Percentiles rank a stretch among this genome's conserved stretches.
phyloP scores from a whole-genome alignment of 2,888 invertebrate species.

The Xiphydria camelus region DNA sequence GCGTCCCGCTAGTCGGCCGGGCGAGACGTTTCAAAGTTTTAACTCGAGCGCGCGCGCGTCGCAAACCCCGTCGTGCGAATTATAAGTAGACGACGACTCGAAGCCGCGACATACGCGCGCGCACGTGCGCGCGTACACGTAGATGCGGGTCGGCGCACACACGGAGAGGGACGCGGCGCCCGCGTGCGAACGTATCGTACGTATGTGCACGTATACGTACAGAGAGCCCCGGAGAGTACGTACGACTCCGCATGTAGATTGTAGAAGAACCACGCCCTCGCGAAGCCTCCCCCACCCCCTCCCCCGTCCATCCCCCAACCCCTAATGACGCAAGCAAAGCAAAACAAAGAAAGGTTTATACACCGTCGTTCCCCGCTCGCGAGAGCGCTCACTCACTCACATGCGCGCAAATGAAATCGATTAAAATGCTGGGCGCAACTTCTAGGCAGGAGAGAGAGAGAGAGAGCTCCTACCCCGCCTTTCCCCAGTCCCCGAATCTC shows the following conservation, averaged over 20 bases:
- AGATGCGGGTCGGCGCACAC: too few species aligned
- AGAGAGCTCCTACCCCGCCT: conserved; percentile 10
- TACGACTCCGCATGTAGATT: conserved; percentile 24
- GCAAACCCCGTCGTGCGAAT: conserved; percentile 45
- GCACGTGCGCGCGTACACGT: too few species aligned
- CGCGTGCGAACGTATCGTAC: too few species aligned
- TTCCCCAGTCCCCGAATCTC: conserved; percentile 5
- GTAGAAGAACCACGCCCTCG: conserved; percentile 56
- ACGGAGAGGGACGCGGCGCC: too few species aligned
- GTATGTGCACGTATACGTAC: too few species aligned
- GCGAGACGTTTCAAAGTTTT: conserved; percentile 43
- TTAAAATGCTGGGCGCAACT: conserved; percentile 69
- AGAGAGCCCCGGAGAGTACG: conserved; percentile 23
- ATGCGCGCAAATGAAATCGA: conserved; percentile 71
- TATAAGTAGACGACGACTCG: conserved; percentile 35
- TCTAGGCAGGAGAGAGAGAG: conserved; percentile 64
- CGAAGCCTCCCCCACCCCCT: conserved; percentile 32
- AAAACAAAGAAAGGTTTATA: conserved; percentile 62
- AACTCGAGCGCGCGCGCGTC: conserved; percentile 47
- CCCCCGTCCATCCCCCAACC: conserved; percentile 41
- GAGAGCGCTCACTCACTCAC: conserved; percentile 59
- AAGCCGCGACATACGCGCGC: neutral
- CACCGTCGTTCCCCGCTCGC: conserved; percentile 55
- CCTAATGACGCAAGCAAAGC: conserved; percentile 63
- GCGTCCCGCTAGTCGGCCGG: neutral